These are phyloP conservation scores for Zoanthus sansibaricus DNA, from an alignment of 92 coral and sea anemone genomes.

Conservation along the genomic window DNA sequence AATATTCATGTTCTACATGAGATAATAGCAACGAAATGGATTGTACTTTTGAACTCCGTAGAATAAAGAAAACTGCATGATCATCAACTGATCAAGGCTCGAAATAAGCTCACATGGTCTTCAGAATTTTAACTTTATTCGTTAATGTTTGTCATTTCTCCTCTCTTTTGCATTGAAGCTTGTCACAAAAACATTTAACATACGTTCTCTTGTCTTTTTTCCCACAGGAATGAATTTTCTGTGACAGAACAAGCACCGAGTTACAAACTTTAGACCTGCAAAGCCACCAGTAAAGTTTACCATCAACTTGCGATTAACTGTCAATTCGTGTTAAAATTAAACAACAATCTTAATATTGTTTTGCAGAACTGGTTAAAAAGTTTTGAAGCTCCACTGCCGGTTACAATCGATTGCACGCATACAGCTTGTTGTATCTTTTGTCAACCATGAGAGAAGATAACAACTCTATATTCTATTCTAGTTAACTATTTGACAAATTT, in stretches of 20 bases:
- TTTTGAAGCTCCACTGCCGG: neutral
- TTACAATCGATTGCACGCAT: neutral
- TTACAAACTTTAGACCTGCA: neutral
- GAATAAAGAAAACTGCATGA: no score
- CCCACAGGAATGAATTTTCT: conserved; percentile 33
- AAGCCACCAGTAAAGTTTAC: conserved; percentile 37
- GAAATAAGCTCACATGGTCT: no score
- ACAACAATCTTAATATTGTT: neutral
- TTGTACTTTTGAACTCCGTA: no score
- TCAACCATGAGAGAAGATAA: neutral
- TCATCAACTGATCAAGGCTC: no score
- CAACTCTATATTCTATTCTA: neutral
- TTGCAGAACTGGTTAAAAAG: neutral
- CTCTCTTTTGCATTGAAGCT: neutral
- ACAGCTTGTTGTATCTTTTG: neutral
- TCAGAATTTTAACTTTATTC: no score
- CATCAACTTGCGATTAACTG: conserved; percentile 5
- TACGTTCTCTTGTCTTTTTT: conserved; percentile 35
- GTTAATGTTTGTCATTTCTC: neutral
- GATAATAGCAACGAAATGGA: no score
- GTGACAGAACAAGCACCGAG: conserved; percentile 11
- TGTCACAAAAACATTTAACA: conserved; percentile 25
- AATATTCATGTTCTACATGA: no score
- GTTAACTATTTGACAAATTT: neutral
- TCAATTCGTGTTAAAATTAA: neutral